Evolutionary conservation across 2,888 invertebrate species (phyloP).

Genomic region (Yponomeuta evonymella): DNA sequence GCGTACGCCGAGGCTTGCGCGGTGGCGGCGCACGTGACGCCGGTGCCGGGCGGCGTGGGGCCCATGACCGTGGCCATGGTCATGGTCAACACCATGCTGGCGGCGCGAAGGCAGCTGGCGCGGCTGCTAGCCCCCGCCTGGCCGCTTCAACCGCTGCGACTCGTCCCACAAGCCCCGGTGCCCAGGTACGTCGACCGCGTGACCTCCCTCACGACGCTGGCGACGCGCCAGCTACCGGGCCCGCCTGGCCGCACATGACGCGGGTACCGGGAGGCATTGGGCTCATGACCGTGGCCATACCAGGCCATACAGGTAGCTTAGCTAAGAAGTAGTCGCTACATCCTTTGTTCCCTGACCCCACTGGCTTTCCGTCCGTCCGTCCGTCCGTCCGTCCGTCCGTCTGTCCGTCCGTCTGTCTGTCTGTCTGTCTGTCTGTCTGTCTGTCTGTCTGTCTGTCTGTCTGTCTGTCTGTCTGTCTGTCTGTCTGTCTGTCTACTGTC

Average conservation of each 20-base stretch:
- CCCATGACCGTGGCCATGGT: constrained; percentile 99
- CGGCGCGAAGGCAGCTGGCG: constrained; percentile 81
- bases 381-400: too few species aligned
- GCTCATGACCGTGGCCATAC: constrained; percentile 99
- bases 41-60: constrained; percentile 97
- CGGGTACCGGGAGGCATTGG: constrained; percentile 98
- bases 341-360: constrained; percentile 78
- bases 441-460: too few species aligned
- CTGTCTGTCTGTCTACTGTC: too few species aligned
- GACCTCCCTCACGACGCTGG: too few species aligned
- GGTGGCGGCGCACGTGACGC: constrained; percentile 93
- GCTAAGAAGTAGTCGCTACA: constrained; percentile 81
- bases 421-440: too few species aligned
- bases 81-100: constrained; percentile 94
- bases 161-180: constrained; percentile 82
- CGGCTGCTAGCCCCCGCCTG: constrained; percentile 78
- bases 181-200: constrained; percentile 79
- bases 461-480: too few species aligned
- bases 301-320: constrained; percentile 94
- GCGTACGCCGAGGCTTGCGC: constrained; percentile 86
- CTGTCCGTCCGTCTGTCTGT: too few species aligned
- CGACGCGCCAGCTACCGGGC: too few species aligned
- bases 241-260: constrained; percentile 81
- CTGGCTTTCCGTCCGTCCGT: too few species aligned
- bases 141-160: constrained; percentile 81